Evolutionary conservation across 53 echinoderm and acorn worm genomes (phyloP).

Genomic region (Holothuria scabra): DNA sequence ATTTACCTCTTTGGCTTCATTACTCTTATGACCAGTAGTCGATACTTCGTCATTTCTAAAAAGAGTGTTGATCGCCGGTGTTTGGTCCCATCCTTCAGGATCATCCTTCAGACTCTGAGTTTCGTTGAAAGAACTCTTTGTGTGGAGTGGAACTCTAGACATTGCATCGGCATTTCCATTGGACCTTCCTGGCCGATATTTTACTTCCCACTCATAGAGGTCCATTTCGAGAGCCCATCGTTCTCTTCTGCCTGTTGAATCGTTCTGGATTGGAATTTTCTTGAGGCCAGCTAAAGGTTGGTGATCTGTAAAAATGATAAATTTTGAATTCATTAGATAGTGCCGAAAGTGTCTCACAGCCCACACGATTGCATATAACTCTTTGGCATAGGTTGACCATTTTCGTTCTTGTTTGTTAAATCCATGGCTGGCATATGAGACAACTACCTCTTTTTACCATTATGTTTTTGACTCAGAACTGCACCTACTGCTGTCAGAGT

Average conservation of each 20-base stretch:
- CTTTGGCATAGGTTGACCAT: constrained; percentile 50
- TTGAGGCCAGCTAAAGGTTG: constrained; percentile 60
- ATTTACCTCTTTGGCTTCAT: background rate
- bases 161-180: constrained; percentile 76
- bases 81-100: constrained; percentile 8
- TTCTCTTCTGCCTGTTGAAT: constrained; percentile 50
- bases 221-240: constrained; percentile 76
- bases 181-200: constrained; percentile 58
- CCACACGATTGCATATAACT: background rate
- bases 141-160: constrained; percentile 60
- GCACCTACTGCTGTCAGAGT: too few relatives aligned
- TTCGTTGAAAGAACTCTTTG: background rate
- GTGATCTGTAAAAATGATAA: constrained; percentile 73
- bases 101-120: background rate
- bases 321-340: constrained; percentile 38
- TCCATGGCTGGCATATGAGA: too few relatives aligned
- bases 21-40: background rate
- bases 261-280: constrained; percentile 63
- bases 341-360: constrained; percentile 48
- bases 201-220: constrained; percentile 60
- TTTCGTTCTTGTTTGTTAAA: too few relatives aligned
- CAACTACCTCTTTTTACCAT: too few relatives aligned
- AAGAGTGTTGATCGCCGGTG: constrained; percentile 7
- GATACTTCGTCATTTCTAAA: background rate
- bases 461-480: too few relatives aligned